Evolutionary conservation across 2,888 invertebrate genomes (phyloP), one percentile per base, ranked within the genome.

Genomic region (Lasioglossum marginatum): DNA sequence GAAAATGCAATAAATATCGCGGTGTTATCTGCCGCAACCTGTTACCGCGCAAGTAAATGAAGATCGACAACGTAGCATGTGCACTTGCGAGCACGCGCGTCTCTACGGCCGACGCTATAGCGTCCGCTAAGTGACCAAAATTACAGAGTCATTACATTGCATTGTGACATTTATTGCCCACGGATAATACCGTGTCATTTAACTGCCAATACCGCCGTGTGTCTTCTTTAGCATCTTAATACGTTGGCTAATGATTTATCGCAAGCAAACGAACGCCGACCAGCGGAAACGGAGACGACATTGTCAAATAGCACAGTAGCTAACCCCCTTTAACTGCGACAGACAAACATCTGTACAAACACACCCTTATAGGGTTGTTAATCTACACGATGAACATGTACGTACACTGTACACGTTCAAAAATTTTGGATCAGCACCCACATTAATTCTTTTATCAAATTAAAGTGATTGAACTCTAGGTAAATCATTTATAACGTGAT

Each of bases 101-200:
- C 88, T 84, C 83, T 79, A 81, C 83, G 82, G 84, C 80, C 80
- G 85, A 80, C 77, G 80, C 52, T 68, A 71, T 75, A 79, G 74
- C 76, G 72, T 76, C 83, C 82, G 82, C 82, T 88, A 87, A 87
- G 79, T 68, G 91, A 85, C 79, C 85, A 76, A 91, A 91, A 91
- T 91, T 91, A 87, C 83, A 90, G 80, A 79, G 90, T 77, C 83
- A 90, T 91, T 91, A 91, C 85, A 81, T 68, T 40, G 72, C 73
- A 90, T 87, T 90, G 91, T 91, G 90, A 91, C 91, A 91, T 91
- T 91, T 91, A 91, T 91, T 90, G 81, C 87, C 85, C 75, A 77
- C 77, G 76, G 79, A 78, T 90, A 91, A 89, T 88, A 91, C 87
- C 90, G 83, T 91, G 87, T 91, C 87, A 90, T 91, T 91, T 91